Evolutionary conservation across 37 sponge, comb jelly and placozoan genomes (phyloP).

Genomic region (Chondrosia reniformis): DNA sequence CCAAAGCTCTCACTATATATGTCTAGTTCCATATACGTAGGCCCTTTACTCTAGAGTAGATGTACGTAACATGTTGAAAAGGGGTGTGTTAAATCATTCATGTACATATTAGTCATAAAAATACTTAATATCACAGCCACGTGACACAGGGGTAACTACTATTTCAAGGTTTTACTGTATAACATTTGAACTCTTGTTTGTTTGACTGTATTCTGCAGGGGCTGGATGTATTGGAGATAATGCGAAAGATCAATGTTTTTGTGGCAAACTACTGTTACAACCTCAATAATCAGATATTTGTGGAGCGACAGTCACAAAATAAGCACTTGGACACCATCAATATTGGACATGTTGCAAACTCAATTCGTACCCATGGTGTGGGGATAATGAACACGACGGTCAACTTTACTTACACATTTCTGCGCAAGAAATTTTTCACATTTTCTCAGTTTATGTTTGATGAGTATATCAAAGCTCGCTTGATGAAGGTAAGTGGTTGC

Average conservation of each 20-base stretch:
- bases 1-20: no score
- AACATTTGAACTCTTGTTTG: no score
- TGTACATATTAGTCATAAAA: no score
- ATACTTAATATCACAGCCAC: no score
- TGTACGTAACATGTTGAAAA: no score
- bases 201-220: slow-evolving; percentile 65
- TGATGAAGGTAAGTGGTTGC: slow-evolving; percentile 63
- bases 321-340: slow-evolving; percentile 96
- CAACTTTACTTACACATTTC: slow-evolving; percentile 95
- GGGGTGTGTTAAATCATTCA: no score
- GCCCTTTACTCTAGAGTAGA: no score
- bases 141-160: no score
- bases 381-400: slow-evolving; percentile 98
- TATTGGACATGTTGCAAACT: slow-evolving; percentile 96
- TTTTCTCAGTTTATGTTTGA: slow-evolving; percentile 99
- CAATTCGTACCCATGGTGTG: slow-evolving; percentile 95
- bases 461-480: slow-evolving; percentile 95
- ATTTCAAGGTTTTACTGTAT: no score
- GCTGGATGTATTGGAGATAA: slow-evolving; percentile 94
- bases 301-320: slow-evolving; percentile 78
- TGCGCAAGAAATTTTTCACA: slow-evolving; percentile 92
- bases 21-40: no score
- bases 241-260: slow-evolving; percentile 97
- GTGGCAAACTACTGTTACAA: slow-evolving; percentile 90
- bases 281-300: slow-evolving; percentile 98